Conservation (phyloP, 2,888 invertebrate species). For the Dolichomitus sp. region DNA sequence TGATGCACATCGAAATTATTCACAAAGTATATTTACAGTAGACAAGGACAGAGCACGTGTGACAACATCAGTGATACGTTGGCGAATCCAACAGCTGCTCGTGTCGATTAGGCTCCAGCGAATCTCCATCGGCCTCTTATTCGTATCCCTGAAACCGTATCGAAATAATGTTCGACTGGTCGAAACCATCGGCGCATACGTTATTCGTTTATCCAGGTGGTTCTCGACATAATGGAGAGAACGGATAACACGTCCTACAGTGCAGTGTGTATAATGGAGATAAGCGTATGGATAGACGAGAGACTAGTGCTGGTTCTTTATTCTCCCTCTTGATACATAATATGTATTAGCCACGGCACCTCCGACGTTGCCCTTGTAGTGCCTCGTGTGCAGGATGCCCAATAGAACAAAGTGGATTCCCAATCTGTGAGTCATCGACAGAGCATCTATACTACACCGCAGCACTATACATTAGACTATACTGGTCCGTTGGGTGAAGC, state of each 20-base stretch:
- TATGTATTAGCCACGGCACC: constrained; percentile 25
- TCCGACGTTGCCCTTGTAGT: constrained; percentile 24
- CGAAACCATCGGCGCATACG: neutral
- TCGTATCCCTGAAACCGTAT: neutral
- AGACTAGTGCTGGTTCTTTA: neutral
- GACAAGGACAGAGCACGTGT: neutral
- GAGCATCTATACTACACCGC: constrained; percentile 25
- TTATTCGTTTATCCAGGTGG: constrained; percentile 37
- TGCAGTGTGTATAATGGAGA: constrained; percentile 21
- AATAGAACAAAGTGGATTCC: constrained; percentile 81
- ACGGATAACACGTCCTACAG: constrained; percentile 6
- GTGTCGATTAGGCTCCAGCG: neutral
- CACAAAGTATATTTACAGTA: neutral
- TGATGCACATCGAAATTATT: neutral
- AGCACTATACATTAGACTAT: constrained; percentile 20
- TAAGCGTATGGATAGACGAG: constrained; percentile 23
- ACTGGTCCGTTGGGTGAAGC: constrained; percentile 13
- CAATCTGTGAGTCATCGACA: constrained; percentile 80
- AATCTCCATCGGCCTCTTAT: neutral
- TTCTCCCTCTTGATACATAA: constrained; percentile 31
- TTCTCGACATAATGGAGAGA: constrained; percentile 7
- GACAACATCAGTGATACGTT: neutral
- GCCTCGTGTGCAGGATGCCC: constrained; percentile 56
- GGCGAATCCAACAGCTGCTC: neutral
- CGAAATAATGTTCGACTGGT: neutral